Evolutionary conservation across 2,888 invertebrate genomes (phyloP).

Genomic region (Byasa hedistus): DNA sequence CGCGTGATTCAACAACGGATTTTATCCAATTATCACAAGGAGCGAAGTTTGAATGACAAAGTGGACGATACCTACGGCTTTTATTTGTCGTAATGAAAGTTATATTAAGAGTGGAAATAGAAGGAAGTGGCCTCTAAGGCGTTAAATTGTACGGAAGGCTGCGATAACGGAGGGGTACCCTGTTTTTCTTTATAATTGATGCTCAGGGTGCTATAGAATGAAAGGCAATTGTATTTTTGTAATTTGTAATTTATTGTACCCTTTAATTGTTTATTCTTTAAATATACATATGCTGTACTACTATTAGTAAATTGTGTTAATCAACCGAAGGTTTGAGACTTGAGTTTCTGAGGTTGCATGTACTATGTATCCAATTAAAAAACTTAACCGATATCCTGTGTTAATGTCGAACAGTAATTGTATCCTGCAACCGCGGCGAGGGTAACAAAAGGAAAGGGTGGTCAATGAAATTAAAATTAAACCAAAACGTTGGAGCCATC

Average conservation of each 20-base stretch:
- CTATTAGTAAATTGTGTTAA: too few relatives aligned
- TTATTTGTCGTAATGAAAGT: slow-evolving; percentile 30
- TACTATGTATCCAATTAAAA: too few relatives aligned
- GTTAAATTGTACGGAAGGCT: slow-evolving; percentile 30
- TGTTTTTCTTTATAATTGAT: slow-evolving; percentile 15
- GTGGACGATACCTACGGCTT: slow-evolving; percentile 26
- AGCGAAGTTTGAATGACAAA: slow-evolving; percentile 29
- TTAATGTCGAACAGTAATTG: slow-evolving; percentile 2
- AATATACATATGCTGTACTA: too few relatives aligned
- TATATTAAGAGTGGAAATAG: slow-evolving; percentile 26
- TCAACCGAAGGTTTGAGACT: too few relatives aligned
- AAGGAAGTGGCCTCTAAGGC: slow-evolving; percentile 19
- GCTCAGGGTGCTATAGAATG: not conserved
- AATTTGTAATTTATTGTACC: too few relatives aligned
- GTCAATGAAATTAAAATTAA: slow-evolving; percentile 29
- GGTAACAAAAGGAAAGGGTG: slow-evolving; percentile 29
- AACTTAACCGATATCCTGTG: not conserved
- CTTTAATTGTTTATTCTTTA: too few relatives aligned
- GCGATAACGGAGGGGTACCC: slow-evolving; percentile 16
- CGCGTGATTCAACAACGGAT: slow-evolving; percentile 31
- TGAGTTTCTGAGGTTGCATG: too few relatives aligned
- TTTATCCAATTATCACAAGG: slow-evolving; percentile 35
- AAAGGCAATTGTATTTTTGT: not conserved
- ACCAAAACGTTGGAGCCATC: slow-evolving; percentile 28
- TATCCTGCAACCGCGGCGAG: slow-evolving; percentile 1